Conservation (phyloP, 2,888 invertebrate species). For the Belgica antarctica region DNA sequence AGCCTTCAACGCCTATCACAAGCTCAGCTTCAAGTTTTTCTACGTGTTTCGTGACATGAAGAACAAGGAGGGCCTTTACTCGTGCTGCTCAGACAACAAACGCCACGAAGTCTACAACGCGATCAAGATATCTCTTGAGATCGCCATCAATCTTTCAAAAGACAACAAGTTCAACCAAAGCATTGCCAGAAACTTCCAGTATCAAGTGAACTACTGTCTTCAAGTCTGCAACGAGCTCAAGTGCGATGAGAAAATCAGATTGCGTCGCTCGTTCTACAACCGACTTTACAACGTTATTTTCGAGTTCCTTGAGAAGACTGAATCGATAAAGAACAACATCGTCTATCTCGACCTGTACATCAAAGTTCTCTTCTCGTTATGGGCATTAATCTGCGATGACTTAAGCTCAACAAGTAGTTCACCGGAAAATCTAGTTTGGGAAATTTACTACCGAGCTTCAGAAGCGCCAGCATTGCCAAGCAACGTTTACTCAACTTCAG, state of each 20-base stretch:
- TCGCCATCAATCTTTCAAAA: too few relatives aligned
- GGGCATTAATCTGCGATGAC: too few relatives aligned
- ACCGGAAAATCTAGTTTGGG: too few relatives aligned
- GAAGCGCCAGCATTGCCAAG: too few relatives aligned
- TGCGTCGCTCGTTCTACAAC: too few relatives aligned
- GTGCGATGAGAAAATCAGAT: too few relatives aligned
- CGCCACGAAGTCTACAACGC: neutral
- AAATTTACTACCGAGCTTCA: too few relatives aligned
- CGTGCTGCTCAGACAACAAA: constrained; percentile 13
- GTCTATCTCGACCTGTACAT: neutral
- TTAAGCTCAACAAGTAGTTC: too few relatives aligned
- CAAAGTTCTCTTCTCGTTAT: too few relatives aligned
- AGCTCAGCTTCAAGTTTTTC: neutral
- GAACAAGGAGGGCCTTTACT: neutral
- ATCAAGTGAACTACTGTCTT: neutral
- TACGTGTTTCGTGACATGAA: neutral
- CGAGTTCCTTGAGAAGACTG: neutral
- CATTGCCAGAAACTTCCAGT: neutral
- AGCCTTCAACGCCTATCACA: neutral
- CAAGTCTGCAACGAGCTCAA: neutral
- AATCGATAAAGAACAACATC: neutral
- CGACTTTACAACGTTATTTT: neutral
- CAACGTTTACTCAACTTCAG: too few relatives aligned
- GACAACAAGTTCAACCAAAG: neutral
- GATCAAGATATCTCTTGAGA: too few relatives aligned